Percentiles rank a stretch among this genome's conserved stretches.
Evolutionary conservation across 2,888 invertebrate genomes (phyloP).

Genomic region (Aelia acuminata): DNA sequence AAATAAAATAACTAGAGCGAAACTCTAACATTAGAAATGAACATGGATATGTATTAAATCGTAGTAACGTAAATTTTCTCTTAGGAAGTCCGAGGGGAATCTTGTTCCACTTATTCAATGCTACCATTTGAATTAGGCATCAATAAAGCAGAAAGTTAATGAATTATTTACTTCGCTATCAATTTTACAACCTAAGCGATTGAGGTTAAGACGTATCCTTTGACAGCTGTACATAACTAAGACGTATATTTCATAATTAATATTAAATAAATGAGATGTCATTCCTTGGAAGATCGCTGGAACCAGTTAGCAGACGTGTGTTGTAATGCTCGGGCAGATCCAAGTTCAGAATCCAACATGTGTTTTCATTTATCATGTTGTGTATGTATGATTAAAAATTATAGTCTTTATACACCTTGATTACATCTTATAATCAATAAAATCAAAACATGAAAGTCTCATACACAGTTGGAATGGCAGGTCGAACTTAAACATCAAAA

Average conservation of each 20-base stretch:
- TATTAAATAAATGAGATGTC: conserved; percentile 31
- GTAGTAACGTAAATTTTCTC: neutral
- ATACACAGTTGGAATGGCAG: no score
- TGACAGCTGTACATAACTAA: neutral
- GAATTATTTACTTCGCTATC: conserved; percentile 25
- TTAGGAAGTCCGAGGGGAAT: neutral
- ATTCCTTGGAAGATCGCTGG: neutral
- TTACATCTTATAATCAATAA: no score
- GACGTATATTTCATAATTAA: conserved; percentile 14
- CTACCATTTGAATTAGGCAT: neutral
- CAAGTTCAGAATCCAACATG: neutral
- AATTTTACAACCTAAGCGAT: neutral
- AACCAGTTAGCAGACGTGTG: neutral
- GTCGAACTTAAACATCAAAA: no score
- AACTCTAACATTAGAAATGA: no score
- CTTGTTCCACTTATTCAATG: neutral
- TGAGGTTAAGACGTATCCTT: neutral
- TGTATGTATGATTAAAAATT: no score
- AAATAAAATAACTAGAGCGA: neutral
- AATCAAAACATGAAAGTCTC: no score
- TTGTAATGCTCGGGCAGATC: neutral
- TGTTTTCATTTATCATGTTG: neutral
- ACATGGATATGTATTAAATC: neutral
- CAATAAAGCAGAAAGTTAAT: neutral
- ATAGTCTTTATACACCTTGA: no score